phyloP scores from a whole-genome alignment of 2,797 vertebrate genomes.

The Falco naumanni region DNA sequence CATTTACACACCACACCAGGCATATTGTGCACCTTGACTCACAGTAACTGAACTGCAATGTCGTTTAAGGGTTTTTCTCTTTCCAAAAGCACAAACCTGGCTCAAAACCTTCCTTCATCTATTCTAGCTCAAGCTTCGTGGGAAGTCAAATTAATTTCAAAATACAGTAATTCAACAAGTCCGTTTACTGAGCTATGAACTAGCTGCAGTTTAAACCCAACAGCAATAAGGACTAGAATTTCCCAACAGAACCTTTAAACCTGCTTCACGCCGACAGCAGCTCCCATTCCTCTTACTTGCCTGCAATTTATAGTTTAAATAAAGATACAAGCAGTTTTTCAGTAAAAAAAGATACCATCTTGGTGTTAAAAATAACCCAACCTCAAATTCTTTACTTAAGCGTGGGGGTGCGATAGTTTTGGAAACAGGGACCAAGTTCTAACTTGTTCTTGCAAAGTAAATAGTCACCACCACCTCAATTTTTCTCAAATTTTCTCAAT shows the following conservation, averaged over 20 bases:
- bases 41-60: not conserved
- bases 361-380: not conserved
- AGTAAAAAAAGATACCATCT: not conserved
- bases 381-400: not conserved
- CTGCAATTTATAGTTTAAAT: not conserved
- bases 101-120: not conserved
- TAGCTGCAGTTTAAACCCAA: not conserved
- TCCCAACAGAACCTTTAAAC: not conserved
- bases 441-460: not conserved
- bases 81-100: not conserved
- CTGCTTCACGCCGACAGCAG: not conserved
- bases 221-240: not conserved
- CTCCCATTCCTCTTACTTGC: not conserved
- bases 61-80: not conserved
- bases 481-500: not conserved
- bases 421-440: not conserved
- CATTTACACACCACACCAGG: not conserved
- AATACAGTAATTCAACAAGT: not conserved
- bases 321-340: not conserved
- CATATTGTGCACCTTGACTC: not conserved
- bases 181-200: not conserved
- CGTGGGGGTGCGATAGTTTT: not conserved
- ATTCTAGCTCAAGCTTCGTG: not conserved
- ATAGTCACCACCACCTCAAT: not conserved
- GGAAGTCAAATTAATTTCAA: not conserved